Evolutionary conservation across 2,888 invertebrate genomes (phyloP).

Genomic region (Phyllotreta striolata): DNA sequence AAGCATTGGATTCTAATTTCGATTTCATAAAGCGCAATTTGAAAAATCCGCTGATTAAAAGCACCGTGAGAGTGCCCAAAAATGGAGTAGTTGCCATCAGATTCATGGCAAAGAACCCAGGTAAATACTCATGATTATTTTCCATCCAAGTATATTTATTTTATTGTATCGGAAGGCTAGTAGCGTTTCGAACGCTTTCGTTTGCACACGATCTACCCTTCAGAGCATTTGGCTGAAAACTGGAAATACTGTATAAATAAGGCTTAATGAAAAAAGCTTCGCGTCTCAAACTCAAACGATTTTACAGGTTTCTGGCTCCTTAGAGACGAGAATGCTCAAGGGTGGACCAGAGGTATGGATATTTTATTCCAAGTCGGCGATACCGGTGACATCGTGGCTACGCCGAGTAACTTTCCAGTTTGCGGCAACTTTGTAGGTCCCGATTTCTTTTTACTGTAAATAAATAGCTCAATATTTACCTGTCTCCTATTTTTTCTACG

Average conservation of each 20-base stretch:
- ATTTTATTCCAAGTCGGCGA: constrained; percentile 78
- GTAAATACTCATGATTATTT: constrained; percentile 57
- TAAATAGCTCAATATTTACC: too few relatives aligned
- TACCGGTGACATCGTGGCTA: constrained; percentile 68
- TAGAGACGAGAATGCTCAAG: constrained; percentile 76
- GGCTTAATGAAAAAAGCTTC: too few relatives aligned
- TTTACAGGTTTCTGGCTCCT: constrained; percentile 79
- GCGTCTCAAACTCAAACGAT: constrained; percentile 18
- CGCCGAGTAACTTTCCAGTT: constrained; percentile 77
- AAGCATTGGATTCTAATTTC: constrained; percentile 65
- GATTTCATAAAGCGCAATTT: constrained; percentile 68
- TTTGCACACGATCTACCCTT: background rate
- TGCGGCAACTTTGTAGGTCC: constrained; percentile 81
- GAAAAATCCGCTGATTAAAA: constrained; percentile 71
- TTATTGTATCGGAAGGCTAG: too few relatives aligned
- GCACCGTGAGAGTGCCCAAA: constrained; percentile 77
- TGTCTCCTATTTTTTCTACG: too few relatives aligned
- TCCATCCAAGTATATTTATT: background rate
- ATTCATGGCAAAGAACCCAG: constrained; percentile 79
- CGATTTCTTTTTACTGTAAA: constrained; percentile 71
- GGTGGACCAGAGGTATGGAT: constrained; percentile 80
- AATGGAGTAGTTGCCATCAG: constrained; percentile 74
- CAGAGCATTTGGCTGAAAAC: too few relatives aligned
- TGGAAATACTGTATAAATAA: too few relatives aligned
- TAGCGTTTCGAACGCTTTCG: too few relatives aligned